Conservation (phyloP, 53 echinoderm and acorn worm species). For the Paracentrotus lividus region DNA sequence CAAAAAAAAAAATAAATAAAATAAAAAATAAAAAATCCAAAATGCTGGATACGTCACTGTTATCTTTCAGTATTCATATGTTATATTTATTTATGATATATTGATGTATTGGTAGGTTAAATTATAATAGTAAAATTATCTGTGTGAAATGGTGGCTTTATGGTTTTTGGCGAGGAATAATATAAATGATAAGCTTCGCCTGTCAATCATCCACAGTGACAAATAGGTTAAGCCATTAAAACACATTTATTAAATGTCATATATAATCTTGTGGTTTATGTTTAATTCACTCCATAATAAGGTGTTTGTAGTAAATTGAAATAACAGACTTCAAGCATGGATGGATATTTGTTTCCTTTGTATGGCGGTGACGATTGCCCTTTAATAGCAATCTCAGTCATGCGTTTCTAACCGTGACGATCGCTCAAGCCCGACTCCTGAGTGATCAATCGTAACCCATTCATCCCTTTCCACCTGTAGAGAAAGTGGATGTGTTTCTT, state of each 20-base stretch:
- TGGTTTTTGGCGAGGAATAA: not conserved
- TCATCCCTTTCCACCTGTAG: slow-evolving; percentile 50
- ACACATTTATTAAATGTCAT: too few relatives aligned
- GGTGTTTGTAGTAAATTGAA: not conserved
- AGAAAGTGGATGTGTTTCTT: not conserved
- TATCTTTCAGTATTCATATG: not conserved
- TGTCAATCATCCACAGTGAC: not conserved
- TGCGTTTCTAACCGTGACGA: slow-evolving; percentile 28
- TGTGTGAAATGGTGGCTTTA: not conserved
- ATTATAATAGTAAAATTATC: not conserved
- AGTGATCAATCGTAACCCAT: not conserved
- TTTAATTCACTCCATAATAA: slow-evolving; percentile 13
- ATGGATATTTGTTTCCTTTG: not conserved
- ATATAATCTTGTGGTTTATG: not conserved
- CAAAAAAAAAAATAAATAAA: too few relatives aligned
- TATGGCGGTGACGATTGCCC: slow-evolving; percentile 31
- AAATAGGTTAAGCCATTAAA: not conserved
- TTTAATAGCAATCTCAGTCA: slow-evolving; percentile 41
- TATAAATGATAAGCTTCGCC: not conserved
- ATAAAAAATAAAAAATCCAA: too few relatives aligned
- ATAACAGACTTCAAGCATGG: slow-evolving; percentile 18
- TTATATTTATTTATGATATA: not conserved
- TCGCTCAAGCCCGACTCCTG: not conserved
- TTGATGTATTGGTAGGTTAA: not conserved
- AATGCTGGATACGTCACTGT: too few relatives aligned